Conservation (phyloP, 2,888 invertebrate genomes). For the Rotaria sp. region DNA sequence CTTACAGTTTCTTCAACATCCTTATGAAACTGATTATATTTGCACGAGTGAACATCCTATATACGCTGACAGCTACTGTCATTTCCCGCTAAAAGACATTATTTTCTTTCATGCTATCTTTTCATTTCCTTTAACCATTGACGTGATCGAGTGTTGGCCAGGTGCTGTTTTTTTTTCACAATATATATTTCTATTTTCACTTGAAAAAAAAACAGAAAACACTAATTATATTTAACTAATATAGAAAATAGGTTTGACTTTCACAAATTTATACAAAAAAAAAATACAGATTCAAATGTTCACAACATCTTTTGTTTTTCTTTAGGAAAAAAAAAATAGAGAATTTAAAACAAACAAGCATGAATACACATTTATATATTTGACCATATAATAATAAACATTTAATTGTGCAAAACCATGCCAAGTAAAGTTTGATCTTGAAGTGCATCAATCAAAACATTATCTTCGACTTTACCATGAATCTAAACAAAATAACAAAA, state of each 20-base stretch:
- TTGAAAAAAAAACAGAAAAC: not conserved
- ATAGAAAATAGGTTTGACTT: not conserved
- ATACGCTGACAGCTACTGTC: not conserved
- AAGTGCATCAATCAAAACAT: constrained; percentile 13
- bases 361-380: not conserved
- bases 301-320: not conserved
- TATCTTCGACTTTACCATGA: constrained; percentile 6
- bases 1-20: not conserved
- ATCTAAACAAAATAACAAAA: not conserved
- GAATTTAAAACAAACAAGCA: constrained; percentile 8
- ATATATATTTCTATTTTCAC: not conserved
- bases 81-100: not conserved
- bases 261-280: not conserved
- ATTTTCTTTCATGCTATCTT: not conserved
- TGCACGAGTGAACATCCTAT: not conserved
- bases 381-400: not conserved
- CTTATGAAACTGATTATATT: not conserved
- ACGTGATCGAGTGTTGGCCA: not conserved
- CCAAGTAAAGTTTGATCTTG: constrained; percentile 19
- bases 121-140: not conserved
- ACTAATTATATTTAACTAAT: not conserved
- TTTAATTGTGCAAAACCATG: constrained; percentile 12
- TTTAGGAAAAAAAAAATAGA: not conserved
- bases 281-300: not conserved
- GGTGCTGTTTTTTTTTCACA: not conserved